Evolutionary conservation across 2,888 invertebrate species (phyloP), one percentile per base, ranked within the genome.

Genomic region (Troides oblongomaculatus): DNA sequence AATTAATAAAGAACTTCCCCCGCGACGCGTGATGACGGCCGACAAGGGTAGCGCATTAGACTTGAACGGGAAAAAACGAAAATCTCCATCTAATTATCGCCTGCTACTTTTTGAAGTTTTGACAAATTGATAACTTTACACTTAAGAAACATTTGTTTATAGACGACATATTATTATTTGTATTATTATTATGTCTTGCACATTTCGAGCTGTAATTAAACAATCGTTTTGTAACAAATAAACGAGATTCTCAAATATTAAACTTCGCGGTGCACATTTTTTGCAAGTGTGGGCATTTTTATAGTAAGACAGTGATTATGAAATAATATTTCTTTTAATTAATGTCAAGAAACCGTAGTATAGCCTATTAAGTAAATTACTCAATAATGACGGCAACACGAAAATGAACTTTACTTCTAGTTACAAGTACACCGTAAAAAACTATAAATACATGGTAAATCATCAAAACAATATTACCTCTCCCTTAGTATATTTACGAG

Each of bases 11-110:
- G 88, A 90, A 89, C 84, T 90, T 88, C 88, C 84, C 85, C 88
- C 88, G 89, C 90, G 90, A 90, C 88, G 88, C 90, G 87, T 89
- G 90, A 88, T 91, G 92, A 92, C 92, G 90, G 90, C 89, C 87
- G 84, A 92, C 92, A 92, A 85, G 91, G 88, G 90, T 92, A 88
- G 85, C 88, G 92, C 92, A 92, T 92, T 92, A 92, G 88, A 87
- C 82, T 83, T 80, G 79, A 84, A 85, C 83, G 81, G 79, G 77
- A 78, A 81, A 86, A 62, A 36, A 58, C 80, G 81, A 88, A 87
- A 89, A 85, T 81, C 78, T 80, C 72, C 70, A 73, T 75, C 81
- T 89, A 89, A 87, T 89, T 88, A 88, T 80, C 76, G 74, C 72
- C 76, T 67, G 62, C 71, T 73, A 73, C 73, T 74, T 78, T 74